Conservation (phyloP, 2,888 invertebrate genomes). For the Scotopteryx bipunctaria region DNA sequence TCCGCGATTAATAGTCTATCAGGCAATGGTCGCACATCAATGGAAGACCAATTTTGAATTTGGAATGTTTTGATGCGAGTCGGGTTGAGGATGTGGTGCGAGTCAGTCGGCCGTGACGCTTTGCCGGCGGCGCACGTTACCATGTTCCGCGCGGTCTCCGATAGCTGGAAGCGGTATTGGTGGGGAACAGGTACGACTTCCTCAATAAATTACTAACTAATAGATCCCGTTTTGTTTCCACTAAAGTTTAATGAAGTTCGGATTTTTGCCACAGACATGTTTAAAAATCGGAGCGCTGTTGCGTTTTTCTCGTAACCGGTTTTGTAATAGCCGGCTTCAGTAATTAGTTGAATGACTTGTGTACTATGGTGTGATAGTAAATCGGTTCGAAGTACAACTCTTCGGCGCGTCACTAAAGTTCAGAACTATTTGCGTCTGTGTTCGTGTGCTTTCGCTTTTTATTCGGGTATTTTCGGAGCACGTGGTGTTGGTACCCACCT, state of each 20-base stretch:
- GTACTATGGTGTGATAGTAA: background rate
- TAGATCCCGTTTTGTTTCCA: slow-evolving; percentile 1
- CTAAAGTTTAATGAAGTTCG: too few species aligned
- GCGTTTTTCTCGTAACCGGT: slow-evolving; percentile 9
- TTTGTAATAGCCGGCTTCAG: slow-evolving; percentile 11
- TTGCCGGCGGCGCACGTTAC: slow-evolving; percentile 65
- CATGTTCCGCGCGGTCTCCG: slow-evolving; percentile 76
- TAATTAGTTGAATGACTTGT: slow-evolving; percentile 12
- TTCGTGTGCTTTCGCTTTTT: slow-evolving; percentile 54
- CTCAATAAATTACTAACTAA: slow-evolving; percentile 52
- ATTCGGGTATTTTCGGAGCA: slow-evolving; percentile 66
- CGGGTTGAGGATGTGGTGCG: slow-evolving; percentile 15
- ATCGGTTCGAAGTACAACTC: slow-evolving; percentile 52
- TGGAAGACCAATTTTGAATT: slow-evolving; percentile 37
- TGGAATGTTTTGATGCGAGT: slow-evolving; percentile 39
- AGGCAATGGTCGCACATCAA: slow-evolving; percentile 8
- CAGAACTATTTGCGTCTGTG: slow-evolving; percentile 72
- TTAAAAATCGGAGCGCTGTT: background rate
- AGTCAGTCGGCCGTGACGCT: slow-evolving; percentile 72
- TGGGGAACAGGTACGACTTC: slow-evolving; percentile 81
- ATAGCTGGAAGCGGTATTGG: slow-evolving; percentile 79
- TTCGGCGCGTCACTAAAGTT: slow-evolving; percentile 55
- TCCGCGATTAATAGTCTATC: background rate
- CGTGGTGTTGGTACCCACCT: slow-evolving; percentile 54
- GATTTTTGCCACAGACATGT: background rate